Evolutionary conservation across 1,140 invertebrate species (phyloP).

Genomic region (Mizuhopecten yessoensis): DNA sequence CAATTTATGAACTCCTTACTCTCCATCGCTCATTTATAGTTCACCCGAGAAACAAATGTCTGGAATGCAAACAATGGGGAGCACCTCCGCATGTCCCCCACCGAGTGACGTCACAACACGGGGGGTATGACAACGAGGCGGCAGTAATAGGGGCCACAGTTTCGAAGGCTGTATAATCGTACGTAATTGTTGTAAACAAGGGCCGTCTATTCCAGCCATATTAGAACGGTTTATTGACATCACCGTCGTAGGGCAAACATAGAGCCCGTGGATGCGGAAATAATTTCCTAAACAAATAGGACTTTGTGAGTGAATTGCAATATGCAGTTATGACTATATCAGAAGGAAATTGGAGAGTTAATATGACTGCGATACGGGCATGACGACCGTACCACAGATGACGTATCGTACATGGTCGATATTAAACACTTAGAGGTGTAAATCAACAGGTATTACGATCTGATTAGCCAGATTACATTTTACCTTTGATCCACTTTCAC

Average conservation of each 20-base stretch:
- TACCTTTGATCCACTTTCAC: constrained; percentile 17
- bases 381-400: neutral
- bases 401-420: neutral
- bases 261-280: neutral
- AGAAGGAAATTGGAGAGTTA: neutral
- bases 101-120: neutral
- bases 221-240: neutral
- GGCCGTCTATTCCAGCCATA: neutral
- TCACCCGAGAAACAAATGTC: neutral
- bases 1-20: neutral
- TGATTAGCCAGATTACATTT: neutral
- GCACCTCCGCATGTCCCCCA: constrained; percentile 6
- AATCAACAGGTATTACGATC: neutral
- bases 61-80: neutral
- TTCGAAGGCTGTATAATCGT: neutral
- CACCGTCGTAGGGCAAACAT: neutral
- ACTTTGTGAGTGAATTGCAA: constrained; percentile 10
- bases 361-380: neutral
- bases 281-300: neutral
- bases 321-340: neutral
- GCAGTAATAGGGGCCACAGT: neutral
- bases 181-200: neutral
- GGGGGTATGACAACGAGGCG: constrained; percentile 12
- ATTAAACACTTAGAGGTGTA: constrained; percentile 17
- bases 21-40: neutral